These are phyloP conservation scores for Chloroceryle amazona DNA, from an alignment of 2,797 vertebrate species.

Conservation along the genomic window DNA sequence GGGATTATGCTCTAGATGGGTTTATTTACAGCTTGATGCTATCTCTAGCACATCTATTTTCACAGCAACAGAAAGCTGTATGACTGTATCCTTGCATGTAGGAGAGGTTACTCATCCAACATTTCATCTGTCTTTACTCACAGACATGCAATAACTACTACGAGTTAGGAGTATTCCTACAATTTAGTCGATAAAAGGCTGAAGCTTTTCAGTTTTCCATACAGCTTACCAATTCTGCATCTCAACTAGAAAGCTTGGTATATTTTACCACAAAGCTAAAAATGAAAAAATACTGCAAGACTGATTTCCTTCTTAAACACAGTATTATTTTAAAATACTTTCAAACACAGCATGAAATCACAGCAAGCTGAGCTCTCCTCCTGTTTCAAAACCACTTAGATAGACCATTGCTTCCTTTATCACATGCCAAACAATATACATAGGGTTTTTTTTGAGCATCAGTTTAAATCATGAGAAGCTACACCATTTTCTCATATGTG, in stretches of 20 bases:
- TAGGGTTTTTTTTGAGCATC: background rate
- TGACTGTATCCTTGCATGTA: background rate
- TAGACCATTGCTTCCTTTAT: background rate
- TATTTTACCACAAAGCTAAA: background rate
- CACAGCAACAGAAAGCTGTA: background rate
- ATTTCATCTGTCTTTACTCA: background rate
- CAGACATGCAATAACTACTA: rapidly evolving
- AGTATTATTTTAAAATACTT: background rate
- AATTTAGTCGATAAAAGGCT: background rate
- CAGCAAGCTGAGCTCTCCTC: background rate
- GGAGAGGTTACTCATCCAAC: background rate
- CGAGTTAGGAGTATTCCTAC: background rate
- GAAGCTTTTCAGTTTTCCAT: background rate
- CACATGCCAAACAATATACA: background rate
- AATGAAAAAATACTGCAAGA: background rate
- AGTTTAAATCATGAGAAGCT: background rate
- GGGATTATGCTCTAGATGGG: background rate
- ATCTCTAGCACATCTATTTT: background rate
- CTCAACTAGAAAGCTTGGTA: background rate
- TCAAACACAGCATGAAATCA: background rate
- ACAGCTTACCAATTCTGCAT: background rate
- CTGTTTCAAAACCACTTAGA: background rate
- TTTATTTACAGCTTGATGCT: background rate
- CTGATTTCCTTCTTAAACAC: background rate
- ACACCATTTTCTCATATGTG: background rate